Base-by-base conservation (phyloP, 2,113 vertebrate species). In the Guaruba guarouba region DNA sequence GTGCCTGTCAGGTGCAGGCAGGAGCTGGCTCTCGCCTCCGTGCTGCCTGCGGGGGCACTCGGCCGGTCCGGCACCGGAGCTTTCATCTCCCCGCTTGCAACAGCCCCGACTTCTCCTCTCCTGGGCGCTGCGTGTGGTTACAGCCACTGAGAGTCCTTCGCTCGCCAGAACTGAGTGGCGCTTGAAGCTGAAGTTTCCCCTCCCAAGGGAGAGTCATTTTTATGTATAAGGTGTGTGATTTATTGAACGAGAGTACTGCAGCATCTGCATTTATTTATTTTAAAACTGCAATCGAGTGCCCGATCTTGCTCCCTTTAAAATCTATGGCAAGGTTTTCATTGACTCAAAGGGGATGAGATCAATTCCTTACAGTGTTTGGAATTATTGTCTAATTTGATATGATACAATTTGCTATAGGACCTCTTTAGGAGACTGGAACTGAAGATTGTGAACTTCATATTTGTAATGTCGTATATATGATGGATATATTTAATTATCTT, bases 1-100 rank as follows among this genome's bases (percentile, higher is more conserved):
- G 82, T 46, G 76, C 11, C 63, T 11, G 76, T 62, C 93, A 81
- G 93, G 81, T 93, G 90, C 74, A 8, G 79, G 49, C 80, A 17
- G 83, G 80, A 39, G 44, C 39, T 28, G 83, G 22, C 67, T 33
- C 20, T 62, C 57, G 15, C 46, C 4, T 13, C 6, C 4, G 1
- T 5, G 4, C 79, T 46, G 31, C 43, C 28, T 6, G 62, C 25
- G 5, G 28, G 46, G 52, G 2, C 1, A 1, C 39, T 23, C 41
- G n/a, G 41, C 33, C 66, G 4, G 61, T 28, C 84, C 67, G 5
- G 51, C 43, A 8, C 13, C 13, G 27, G 19, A 6, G 11, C 10
- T 25, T 8, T 18, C 18, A 8, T 8, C 31, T 18, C 29, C 0
- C 1, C 33, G 10, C 20, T 59, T 59, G 22, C 7, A 23, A 15